Base-by-base conservation (phyloP, 2,888 invertebrate genomes). In the Eupsilia transversa region DNA sequence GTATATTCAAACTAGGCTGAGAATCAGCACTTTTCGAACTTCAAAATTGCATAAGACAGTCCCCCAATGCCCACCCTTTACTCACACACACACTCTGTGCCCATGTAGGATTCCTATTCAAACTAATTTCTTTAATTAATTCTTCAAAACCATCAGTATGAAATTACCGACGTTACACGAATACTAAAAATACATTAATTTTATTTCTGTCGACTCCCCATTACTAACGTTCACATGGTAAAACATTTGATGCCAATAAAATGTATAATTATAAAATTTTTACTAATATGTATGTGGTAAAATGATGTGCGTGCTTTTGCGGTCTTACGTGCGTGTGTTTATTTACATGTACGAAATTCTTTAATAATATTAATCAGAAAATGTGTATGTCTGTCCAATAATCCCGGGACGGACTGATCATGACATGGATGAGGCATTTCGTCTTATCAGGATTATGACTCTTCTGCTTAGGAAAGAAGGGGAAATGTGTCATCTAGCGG, bases 201-300 rank as follows among this genome's bases (percentile, higher is more conserved):
- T 78, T 85, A 85, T 85, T 85, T 80, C 56, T 49, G 81, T 74
- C 35, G 49, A 30, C 35, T 33, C 64, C 65, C 61, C 33, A 74
- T 66, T 70, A 52, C 30, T 61, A 41, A 43, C 56, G 69, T 72
- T 75, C 65, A 41, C 43, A 63, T 74, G 74, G 76, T 85, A 52
- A 85, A 80, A 84, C 63, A 59, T 83, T 75, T 79, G 70, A 83
- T 77, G 74, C 76, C 60, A 60, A 78, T 80, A 61, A 80, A 85
- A 80, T 71, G 35, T 81, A 64, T 74, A 79, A 77, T 83, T 79
- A 77, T 72, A 73, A 20, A 67, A 43, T 74, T 78, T 73, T 33
- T 65, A 72, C 38, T 38, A 71, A 63, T 74, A 43, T 33, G 76
- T 65, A 54, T 69, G 43, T 73, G 41, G 61, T 77, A 38, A 52